Evolutionary conservation across 1,140 invertebrate species (phyloP).

Genomic region (Ganaspis sp.): DNA sequence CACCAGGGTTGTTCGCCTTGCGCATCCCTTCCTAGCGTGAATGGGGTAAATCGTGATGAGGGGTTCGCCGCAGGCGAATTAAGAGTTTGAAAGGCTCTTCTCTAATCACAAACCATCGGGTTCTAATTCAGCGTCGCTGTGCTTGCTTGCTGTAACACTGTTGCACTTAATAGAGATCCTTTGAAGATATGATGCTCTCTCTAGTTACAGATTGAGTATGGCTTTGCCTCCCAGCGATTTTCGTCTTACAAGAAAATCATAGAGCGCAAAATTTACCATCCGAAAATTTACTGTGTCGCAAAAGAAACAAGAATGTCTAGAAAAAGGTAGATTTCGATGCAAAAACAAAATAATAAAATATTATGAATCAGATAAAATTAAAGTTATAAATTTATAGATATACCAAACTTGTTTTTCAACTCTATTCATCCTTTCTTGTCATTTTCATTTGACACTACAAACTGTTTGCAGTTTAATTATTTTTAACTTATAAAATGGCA

Average conservation of each 20-base stretch:
- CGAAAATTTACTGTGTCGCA: no score
- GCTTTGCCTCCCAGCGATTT: slow-evolving; percentile 5
- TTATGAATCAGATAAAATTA: no score
- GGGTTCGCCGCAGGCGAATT: slow-evolving; percentile 60
- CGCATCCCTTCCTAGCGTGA: background rate
- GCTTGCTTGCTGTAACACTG: slow-evolving; percentile 12
- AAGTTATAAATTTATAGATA: no score
- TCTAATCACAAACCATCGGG: slow-evolving; percentile 51
- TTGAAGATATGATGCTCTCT: slow-evolving; percentile 19
- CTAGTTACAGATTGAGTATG: slow-evolving; percentile 15
- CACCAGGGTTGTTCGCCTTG: slow-evolving; percentile 1
- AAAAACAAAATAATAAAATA: no score
- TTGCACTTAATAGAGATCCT: slow-evolving; percentile 13
- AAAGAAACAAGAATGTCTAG: background rate
- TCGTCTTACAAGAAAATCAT: slow-evolving; percentile 5
- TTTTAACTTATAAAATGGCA: no score
- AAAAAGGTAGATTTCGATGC: no score
- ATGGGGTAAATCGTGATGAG: slow-evolving; percentile 26
- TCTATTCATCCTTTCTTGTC: no score
- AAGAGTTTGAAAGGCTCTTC: slow-evolving; percentile 60
- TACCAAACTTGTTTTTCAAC: no score
- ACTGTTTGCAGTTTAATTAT: no score
- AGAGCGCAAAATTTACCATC: background rate
- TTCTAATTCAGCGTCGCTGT: slow-evolving; percentile 14
- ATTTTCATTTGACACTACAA: no score